Base-by-base conservation (phyloP, 1,140 invertebrate species). In the Vanessa atalanta region DNA sequence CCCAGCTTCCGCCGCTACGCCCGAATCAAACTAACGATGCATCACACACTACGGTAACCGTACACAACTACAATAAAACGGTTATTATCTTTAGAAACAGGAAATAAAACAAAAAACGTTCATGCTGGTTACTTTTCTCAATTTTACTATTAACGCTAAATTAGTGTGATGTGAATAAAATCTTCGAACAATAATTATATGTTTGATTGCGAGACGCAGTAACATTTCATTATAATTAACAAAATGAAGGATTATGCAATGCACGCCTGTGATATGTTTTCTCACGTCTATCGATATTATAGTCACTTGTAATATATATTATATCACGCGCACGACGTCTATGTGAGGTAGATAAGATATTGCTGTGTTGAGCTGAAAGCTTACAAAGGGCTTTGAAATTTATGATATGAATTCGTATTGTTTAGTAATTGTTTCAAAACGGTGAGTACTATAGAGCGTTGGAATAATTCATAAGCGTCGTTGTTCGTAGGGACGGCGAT, bases 401-500 rank as follows among this genome's bases (percentile, higher is more conserved):
- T 88, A 88, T 86, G 84, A 86, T 89, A 88, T 86, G 84, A 83
- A 89, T 90, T 87, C 80, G 81, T 88, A 92, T 92, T 92, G 90
- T 90, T 90, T 89, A 84, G 88, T 90, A 90, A 89, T 89, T 89
- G 88, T 90, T 90, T 86, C 81, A 78, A 86, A 89, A 84, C 82
- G 80, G 83, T 82, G 77, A 80, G 57, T 65, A 71, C 63, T 68
- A 61, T 71, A 75, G 80, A 80, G 82, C 87, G 77, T 79, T 83
- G 82, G 87, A 89, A 90, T 90, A 90, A 92, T 91, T 90, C 86
- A 90, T 90, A 88, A 88, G 83, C 82, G 81, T 84, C 81, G 81
- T 84, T 84, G 84, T 90, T 89, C 84, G 83, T 82, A 86, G 87
- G 83, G 84, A 86, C 83, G 80, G 82, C 82, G 83, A 73, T 75